Conservation (phyloP, 2,113 vertebrate species). For the Canis aureus region DNA sequence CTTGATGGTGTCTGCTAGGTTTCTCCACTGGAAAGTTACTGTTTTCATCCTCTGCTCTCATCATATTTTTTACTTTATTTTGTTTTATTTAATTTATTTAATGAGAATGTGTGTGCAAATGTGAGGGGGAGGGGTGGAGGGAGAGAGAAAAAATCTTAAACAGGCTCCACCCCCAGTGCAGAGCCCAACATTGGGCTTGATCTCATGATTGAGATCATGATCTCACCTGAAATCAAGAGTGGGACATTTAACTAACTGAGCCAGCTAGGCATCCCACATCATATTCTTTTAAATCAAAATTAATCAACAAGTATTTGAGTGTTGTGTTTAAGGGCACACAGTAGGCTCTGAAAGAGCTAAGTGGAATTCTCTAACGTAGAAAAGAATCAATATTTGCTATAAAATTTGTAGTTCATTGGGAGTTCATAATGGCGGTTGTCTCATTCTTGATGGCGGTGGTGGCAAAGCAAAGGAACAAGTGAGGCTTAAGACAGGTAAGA, state of each 20-base stretch:
- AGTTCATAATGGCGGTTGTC: background rate
- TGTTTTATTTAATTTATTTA: too few relatives aligned
- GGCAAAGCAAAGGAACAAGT: background rate
- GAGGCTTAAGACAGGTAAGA: background rate
- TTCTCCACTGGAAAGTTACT: background rate
- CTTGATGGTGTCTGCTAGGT: background rate
- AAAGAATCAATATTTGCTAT: background rate
- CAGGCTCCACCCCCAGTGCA: too few relatives aligned
- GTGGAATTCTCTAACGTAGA: background rate
- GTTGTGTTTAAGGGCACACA: background rate
- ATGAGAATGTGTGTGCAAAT: too few relatives aligned
- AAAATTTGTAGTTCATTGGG: background rate
- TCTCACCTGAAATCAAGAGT: background rate
- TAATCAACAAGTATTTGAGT: background rate
- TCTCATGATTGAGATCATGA: too few relatives aligned
- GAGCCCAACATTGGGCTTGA: too few relatives aligned
- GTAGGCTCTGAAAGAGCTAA: background rate
- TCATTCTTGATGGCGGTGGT: background rate
- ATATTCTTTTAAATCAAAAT: constrained; percentile 40
- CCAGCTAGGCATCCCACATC: background rate
- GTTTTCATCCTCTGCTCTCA: background rate
- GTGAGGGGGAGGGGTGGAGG: too few relatives aligned
- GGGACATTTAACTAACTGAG: background rate
- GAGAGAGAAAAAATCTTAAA: too few relatives aligned
- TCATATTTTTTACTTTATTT: background rate